phyloP scores from a whole-genome alignment of 2,113 vertebrate genomes.

The Synchiropus splendidus region DNA sequence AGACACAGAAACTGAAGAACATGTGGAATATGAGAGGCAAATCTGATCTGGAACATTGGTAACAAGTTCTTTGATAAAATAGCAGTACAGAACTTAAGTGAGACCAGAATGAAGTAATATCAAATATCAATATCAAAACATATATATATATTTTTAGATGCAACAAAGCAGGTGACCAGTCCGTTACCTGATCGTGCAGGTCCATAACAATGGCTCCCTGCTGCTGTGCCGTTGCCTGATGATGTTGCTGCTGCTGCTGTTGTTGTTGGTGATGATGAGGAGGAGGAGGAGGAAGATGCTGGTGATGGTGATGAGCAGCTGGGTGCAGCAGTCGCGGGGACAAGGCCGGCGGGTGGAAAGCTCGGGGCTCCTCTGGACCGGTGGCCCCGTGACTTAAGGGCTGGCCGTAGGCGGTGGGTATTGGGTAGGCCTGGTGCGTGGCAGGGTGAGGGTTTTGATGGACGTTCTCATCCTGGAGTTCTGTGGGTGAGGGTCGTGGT shows the following conservation, averaged over 20 bases:
- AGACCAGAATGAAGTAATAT: no score
- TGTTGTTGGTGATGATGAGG: slow-evolving; percentile 69
- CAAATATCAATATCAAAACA: no score
- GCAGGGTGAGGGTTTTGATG: slow-evolving; percentile 50
- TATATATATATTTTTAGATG: no score
- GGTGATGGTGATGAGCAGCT: slow-evolving; percentile 74
- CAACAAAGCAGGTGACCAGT: no score
- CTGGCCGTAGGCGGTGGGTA: slow-evolving; percentile 72
- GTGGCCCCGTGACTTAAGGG: slow-evolving; percentile 63
- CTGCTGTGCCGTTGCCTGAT: slow-evolving; percentile 69
- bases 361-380: slow-evolving; percentile 81
- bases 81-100: no score
- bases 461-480: slow-evolving; percentile 88
- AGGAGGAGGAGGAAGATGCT: no score
- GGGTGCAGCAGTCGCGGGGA: slow-evolving; percentile 88
- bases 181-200: slow-evolving; percentile 87
- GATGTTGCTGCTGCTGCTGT: slow-evolving; percentile 72
- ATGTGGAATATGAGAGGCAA: no score
- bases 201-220: slow-evolving; percentile 89
- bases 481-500: slow-evolving; percentile 35
- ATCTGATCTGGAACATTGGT: no score
- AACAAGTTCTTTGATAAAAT: no score
- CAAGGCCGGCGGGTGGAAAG: slow-evolving; percentile 87
- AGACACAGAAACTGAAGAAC: no score
- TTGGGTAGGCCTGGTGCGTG: slow-evolving; percentile 58